These are phyloP conservation scores for Neocloeon triangulifer DNA, from an alignment of 1,140 invertebrate species.

Conservation along the genomic window DNA sequence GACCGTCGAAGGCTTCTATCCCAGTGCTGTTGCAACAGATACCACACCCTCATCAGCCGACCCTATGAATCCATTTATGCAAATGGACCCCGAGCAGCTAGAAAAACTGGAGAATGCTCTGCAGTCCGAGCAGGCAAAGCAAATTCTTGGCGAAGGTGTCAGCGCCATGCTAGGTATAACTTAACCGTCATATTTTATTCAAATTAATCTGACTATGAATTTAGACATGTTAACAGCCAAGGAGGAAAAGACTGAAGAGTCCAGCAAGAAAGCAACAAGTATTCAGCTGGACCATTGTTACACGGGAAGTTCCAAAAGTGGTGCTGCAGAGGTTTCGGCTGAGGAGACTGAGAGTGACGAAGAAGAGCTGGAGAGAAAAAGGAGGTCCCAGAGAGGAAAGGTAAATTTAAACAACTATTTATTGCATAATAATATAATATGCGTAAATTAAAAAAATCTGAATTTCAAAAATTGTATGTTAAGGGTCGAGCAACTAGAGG, in stretches of 20 bases:
- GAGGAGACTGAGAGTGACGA: neutral
- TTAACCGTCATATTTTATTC: neutral
- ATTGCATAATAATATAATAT: no score
- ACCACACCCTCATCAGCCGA: slow-evolving; percentile 3
- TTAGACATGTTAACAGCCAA: slow-evolving; percentile 2
- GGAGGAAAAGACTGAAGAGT: slow-evolving; percentile 21
- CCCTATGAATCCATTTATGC: slow-evolving; percentile 23
- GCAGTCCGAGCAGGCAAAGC: slow-evolving; percentile 30
- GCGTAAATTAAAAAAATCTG: no score
- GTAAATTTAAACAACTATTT: no score
- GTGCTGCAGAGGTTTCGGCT: neutral
- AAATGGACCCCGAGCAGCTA: slow-evolving; percentile 31
- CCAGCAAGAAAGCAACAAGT: slow-evolving; percentile 17
- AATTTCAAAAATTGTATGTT: no score
- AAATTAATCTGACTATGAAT: neutral
- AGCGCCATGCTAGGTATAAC: slow-evolving; percentile 23
- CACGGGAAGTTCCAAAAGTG: no score
- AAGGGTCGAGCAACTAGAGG: no score
- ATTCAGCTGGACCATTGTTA: slow-evolving; percentile 23
- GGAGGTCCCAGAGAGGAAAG: neutral
- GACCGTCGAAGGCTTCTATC: slow-evolving; percentile 9
- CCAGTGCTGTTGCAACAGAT: slow-evolving; percentile 7
- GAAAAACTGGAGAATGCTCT: slow-evolving; percentile 28
- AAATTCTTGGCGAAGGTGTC: slow-evolving; percentile 30
- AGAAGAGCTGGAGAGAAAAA: neutral